Evolutionary conservation across 2,797 vertebrate genomes (phyloP).

Genomic region (Rhabdophis nuchalis): DNA sequence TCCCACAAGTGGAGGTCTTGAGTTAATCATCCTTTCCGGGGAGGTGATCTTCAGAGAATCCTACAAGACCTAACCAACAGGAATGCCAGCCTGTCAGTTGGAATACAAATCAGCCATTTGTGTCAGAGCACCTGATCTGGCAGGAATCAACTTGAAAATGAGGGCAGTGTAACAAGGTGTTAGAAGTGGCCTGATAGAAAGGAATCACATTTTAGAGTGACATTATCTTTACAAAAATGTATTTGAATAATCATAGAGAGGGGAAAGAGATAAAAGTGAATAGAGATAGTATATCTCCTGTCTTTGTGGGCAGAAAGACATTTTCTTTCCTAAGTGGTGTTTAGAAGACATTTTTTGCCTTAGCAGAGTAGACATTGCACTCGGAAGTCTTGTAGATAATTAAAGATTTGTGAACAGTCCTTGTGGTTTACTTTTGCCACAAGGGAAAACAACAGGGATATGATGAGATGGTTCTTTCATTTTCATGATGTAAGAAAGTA

Average conservation of each 20-base stretch:
- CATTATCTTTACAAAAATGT: neutral
- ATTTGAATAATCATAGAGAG: neutral
- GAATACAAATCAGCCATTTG: neutral
- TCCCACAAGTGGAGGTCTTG: neutral
- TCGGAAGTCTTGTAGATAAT: neutral
- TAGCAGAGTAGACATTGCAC: neutral
- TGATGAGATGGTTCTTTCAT: neutral
- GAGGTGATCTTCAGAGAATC: neutral
- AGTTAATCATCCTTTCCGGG: neutral
- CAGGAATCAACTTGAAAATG: neutral
- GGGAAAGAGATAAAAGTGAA: neutral
- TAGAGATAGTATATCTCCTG: neutral
- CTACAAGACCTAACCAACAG: neutral
- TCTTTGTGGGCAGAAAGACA: neutral
- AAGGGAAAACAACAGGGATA: neutral
- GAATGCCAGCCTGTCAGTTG: neutral
- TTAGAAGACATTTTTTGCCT: neutral
- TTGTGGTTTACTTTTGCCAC: neutral
- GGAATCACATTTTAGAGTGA: neutral
- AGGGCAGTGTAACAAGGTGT: neutral
- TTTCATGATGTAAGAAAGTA: neutral
- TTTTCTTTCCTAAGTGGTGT: neutral
- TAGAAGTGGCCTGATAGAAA: neutral
- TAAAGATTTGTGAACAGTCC: neutral
- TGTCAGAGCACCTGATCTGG: neutral